Percentiles rank a stretch among this genome's conserved stretches.
Conservation (phyloP, 2,888 invertebrate species). For the Heliconius aoede region DNA sequence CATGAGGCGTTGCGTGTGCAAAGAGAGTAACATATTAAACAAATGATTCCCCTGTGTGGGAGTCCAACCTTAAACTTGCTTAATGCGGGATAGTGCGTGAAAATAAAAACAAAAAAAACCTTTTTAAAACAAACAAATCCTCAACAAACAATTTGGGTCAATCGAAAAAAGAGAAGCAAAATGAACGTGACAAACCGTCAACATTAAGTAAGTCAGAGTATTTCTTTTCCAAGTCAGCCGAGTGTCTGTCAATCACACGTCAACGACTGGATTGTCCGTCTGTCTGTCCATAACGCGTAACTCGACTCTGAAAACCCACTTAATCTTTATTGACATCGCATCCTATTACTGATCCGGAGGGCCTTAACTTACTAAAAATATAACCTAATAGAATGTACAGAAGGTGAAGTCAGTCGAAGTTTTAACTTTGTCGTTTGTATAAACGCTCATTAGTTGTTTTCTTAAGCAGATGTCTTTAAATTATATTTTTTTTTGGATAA, state of each 20-base stretch:
- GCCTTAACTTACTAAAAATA: not conserved
- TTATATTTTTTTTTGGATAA: not conserved
- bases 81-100: too few species aligned
- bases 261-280: slow-evolving; percentile 55
- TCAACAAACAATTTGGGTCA: slow-evolving; percentile 28
- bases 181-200: slow-evolving; percentile 35
- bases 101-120: not conserved
- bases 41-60: not conserved
- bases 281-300: slow-evolving; percentile 55
- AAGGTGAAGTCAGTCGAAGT: not conserved
- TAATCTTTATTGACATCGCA: slow-evolving; percentile 60
- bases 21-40: not conserved
- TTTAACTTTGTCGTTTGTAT: not conserved
- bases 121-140: slow-evolving; percentile 3
- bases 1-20: too few species aligned
- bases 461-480: not conserved
- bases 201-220: slow-evolving; percentile 18
- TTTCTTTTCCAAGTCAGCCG: slow-evolving; percentile 45
- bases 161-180: slow-evolving; percentile 18
- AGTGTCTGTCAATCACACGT: slow-evolving; percentile 55
- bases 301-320: slow-evolving; percentile 57
- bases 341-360: slow-evolving; percentile 34
- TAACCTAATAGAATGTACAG: not conserved
- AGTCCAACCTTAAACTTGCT: not conserved
- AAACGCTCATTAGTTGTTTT: not conserved